phyloP scores from a whole-genome alignment of 2,888 invertebrate genomes.

The Buathra laborator region DNA sequence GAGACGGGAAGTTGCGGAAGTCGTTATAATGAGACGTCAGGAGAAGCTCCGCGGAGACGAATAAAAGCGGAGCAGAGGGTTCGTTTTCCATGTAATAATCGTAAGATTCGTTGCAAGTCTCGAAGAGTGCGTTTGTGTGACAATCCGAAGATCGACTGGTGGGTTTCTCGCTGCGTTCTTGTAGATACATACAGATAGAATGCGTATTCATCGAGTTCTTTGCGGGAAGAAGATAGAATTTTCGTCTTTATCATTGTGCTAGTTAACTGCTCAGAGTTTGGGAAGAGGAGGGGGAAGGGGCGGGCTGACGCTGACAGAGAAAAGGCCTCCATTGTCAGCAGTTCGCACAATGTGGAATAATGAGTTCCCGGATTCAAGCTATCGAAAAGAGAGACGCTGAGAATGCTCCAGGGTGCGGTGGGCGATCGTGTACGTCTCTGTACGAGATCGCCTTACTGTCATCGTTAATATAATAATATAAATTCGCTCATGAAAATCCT shows the following conservation, averaged over 20 bases:
- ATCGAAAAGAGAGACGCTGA: conserved; percentile 52
- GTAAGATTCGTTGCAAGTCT: conserved; percentile 7
- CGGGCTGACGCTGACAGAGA: conserved; percentile 49
- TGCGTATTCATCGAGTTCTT: conserved; percentile 72
- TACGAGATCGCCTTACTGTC: conserved; percentile 18
- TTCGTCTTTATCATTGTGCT: conserved; percentile 40
- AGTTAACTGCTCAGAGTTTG: neutral
- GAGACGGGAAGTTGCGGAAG: conserved; percentile 33
- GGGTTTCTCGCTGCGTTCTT: conserved; percentile 19
- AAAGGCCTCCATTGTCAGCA: conserved; percentile 70
- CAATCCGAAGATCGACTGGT: conserved; percentile 43
- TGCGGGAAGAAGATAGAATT: conserved; percentile 47
- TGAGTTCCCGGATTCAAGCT: conserved; percentile 73
- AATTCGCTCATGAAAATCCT: conserved; percentile 55
- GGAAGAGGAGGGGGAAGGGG: neutral
- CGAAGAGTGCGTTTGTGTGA: conserved; percentile 59
- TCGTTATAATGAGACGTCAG: conserved; percentile 54
- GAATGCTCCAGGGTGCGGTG: conserved; percentile 3
- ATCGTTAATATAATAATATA: conserved; percentile 68
- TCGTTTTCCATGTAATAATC: conserved; percentile 12
- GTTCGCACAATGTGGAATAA: conserved; percentile 74
- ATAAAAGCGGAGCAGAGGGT: conserved; percentile 5
- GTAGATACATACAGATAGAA: conserved; percentile 48
- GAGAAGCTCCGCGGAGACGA: conserved; percentile 11
- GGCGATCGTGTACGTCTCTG: neutral